Base-by-base conservation (phyloP, 2,888 invertebrate species). In the Argyresthia goedartella region DNA sequence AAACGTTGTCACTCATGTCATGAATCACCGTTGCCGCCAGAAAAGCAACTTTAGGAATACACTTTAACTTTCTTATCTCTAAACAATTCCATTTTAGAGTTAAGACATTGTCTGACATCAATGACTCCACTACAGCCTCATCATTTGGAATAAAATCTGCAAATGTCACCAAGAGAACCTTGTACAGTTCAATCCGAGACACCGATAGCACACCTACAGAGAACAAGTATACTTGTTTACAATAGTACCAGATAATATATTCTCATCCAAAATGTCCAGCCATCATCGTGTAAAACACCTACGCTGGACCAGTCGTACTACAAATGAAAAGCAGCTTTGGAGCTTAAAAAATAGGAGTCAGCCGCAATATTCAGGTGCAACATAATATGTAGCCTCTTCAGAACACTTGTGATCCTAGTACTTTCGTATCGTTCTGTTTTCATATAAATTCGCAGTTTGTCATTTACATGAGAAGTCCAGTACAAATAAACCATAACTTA, bases 261-360 rank as follows among this genome's bases (percentile, higher is more conserved):
- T 81, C 64, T 65, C 68, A 71, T 76, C 80, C 76, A 77, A 81
- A 82, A 80, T 76, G 81, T 80, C 77, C 70, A 73, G 67, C 71
- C 73, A 77, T 81, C 81, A 80, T 71, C 80, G 68, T 77, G 80
- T 79, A 60, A 57, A 14, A 35, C 80, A 68, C 81, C 80, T 73
- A 82, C 84, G 76, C 77, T 58, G 52, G 48, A 25, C 25, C 25
- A 25, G 25, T 25, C 25, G 8, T 42, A 46, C 39, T 39, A 41
- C 50, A 56, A 35, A 1, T 52, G 2, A 73, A 65, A 61, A 55
- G 59, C 9, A 46, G 58, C 68, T 60, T 58, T 76, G 70, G 14
- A 1, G 7, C 8, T 48, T 8, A 35, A 25, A 10, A 8, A n/a
- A 45, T 10, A 16, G 16, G 25, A 45, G 25, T 3, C 11, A 25